A percentile compares a stretch with the other conserved stretches of the same genome.
Evolutionary conservation across 2,797 vertebrate species (phyloP).

Genomic region (Fundulus diaphanus): DNA sequence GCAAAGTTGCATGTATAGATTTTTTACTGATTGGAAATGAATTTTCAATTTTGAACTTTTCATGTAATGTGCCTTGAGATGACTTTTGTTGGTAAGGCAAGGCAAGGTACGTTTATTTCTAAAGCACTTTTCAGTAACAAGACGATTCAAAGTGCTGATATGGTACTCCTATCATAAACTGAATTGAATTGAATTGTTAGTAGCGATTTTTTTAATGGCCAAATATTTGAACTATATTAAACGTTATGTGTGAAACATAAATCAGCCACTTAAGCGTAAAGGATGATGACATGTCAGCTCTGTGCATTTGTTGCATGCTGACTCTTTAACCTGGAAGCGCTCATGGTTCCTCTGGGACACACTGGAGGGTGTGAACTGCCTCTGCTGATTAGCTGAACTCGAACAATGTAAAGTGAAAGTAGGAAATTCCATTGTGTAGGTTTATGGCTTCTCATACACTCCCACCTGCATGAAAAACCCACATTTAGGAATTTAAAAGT

Average conservation of each 20-base stretch:
- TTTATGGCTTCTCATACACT: constrained; percentile 33
- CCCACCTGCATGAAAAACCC: constrained; percentile 16
- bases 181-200: neutral
- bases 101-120: too few species aligned
- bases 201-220: neutral
- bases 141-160: too few species aligned
- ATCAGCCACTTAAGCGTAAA: neutral
- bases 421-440: constrained; percentile 63
- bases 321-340: constrained; percentile 61
- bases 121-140: too few species aligned
- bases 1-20: neutral
- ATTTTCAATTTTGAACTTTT: neutral
- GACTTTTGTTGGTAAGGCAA: neutral
- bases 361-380: constrained; percentile 53
- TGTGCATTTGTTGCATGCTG: constrained; percentile 18
- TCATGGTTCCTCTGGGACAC: constrained; percentile 62
- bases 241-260: neutral
- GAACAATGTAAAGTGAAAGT: constrained; percentile 63
- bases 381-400: constrained; percentile 40
- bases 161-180: too few species aligned
- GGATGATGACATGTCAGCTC: neutral
- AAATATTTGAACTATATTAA: neutral
- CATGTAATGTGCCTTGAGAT: neutral
- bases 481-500: neutral
- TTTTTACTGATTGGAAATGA: too few species aligned